Percentiles rank a stretch among this genome's conserved stretches.
Conservation (phyloP, 2,113 vertebrate species). For the Hippoglossus stenolepis region DNA sequence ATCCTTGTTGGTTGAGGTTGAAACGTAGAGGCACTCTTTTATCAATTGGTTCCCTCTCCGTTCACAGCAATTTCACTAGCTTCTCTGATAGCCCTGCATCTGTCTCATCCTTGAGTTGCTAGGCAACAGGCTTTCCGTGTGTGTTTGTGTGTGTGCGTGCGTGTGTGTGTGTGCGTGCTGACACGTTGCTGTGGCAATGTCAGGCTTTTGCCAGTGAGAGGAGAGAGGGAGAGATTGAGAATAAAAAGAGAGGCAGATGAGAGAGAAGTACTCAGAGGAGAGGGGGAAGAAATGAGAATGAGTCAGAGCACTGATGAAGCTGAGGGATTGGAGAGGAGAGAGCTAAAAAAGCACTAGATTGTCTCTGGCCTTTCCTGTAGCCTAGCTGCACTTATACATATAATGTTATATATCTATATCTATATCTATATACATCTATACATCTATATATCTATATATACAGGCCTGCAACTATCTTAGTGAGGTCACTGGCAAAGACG, state of each 20-base stretch:
- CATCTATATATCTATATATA: background rate
- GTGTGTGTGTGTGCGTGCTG: conserved; percentile 49
- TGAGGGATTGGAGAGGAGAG: conserved; percentile 58
- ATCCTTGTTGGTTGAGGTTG: conserved; percentile 56
- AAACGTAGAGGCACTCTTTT: conserved; percentile 64
- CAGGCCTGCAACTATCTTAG: conserved; percentile 67
- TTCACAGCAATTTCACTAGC: conserved; percentile 65
- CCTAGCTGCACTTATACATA: background rate
- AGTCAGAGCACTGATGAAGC: conserved; percentile 73
- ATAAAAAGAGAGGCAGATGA: conserved; percentile 70
- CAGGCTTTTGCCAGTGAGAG: conserved; percentile 69
- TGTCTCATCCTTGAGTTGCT: conserved; percentile 83
- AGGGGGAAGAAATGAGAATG: conserved; percentile 73
- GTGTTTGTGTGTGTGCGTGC: conserved; percentile 58
- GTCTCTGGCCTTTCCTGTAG: conserved; percentile 65
- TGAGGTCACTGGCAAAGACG: conserved; percentile 77
- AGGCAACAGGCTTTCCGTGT: conserved; percentile 82
- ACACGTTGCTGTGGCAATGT: conserved; percentile 74
- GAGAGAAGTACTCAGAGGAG: conserved; percentile 69
- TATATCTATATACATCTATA: background rate
- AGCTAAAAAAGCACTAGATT: conserved; percentile 66
- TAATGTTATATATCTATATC: background rate
- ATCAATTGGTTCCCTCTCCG: conserved; percentile 68
- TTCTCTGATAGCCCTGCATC: conserved; percentile 79
- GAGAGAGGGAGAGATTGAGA: conserved; percentile 65